These are phyloP conservation scores for Brachionus calyciflorus DNA, from an alignment of 1,140 invertebrate species.

Conservation along the genomic window DNA sequence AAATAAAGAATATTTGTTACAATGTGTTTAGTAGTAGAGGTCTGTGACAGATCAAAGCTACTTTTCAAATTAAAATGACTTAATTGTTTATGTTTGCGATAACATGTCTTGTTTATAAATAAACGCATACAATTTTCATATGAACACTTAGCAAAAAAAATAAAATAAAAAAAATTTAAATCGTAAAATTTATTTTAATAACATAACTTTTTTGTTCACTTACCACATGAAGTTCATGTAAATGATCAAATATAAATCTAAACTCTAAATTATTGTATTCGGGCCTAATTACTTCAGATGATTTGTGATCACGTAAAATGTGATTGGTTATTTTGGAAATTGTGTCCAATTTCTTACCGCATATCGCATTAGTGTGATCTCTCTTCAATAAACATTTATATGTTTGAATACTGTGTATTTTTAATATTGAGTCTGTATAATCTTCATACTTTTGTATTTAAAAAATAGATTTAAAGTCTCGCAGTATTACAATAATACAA, in stretches of 20 bases:
- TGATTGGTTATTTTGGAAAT: neutral
- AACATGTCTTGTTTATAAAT: neutral
- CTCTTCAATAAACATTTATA: neutral
- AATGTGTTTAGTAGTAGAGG: neutral
- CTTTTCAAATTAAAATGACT: neutral
- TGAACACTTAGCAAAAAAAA: too few species aligned
- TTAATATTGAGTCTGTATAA: neutral
- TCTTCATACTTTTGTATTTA: neutral
- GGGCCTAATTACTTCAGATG: too few species aligned
- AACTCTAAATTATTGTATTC: neutral
- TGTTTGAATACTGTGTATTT: neutral
- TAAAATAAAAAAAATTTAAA: neutral
- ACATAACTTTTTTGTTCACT: conserved; percentile 1
- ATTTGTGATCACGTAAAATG: neutral
- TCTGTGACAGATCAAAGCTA: too few species aligned
- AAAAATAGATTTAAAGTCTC: too few species aligned
- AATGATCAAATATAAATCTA: neutral
- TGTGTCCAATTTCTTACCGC: neutral
- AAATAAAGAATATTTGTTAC: neutral
- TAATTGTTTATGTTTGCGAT: neutral
- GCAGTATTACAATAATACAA: neutral
- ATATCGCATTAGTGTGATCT: neutral
- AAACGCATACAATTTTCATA: conserved; percentile 9
- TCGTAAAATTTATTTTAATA: neutral
- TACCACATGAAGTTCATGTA: neutral